These are phyloP conservation scores for Trilocha varians DNA, from an alignment of 2,888 invertebrate genomes.

Conservation along the genomic window DNA sequence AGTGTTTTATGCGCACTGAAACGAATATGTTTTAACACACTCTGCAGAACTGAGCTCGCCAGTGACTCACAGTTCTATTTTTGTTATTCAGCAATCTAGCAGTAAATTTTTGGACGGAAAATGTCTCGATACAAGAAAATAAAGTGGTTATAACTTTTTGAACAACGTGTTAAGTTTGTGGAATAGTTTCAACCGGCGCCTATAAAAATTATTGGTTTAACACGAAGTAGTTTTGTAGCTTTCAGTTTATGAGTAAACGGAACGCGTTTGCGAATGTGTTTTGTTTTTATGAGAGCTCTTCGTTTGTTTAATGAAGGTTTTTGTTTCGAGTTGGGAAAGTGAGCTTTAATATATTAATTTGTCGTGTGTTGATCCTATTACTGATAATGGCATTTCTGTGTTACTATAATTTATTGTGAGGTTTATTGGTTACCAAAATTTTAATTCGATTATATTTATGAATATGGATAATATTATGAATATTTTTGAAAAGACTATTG, in stretches of 20 bases:
- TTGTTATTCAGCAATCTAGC: conserved; percentile 15
- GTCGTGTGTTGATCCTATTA: too few species aligned
- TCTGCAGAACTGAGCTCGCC: conserved; percentile 17
- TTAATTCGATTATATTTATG: too few species aligned
- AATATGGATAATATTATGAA: too few species aligned
- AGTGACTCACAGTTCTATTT: conserved; percentile 32
- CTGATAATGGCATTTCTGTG: too few species aligned
- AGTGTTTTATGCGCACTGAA: conserved; percentile 17
- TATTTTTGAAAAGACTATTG: too few species aligned
- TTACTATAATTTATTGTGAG: too few species aligned
- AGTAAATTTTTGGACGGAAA: conserved; percentile 12
- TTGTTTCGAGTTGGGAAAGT: too few species aligned
- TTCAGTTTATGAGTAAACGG: background rate
- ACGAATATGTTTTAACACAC: conserved; percentile 16
- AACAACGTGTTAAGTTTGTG: background rate
- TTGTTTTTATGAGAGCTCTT: background rate
- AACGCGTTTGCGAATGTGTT: background rate
- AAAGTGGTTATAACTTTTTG: background rate
- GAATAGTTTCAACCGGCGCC: background rate
- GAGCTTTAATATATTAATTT: too few species aligned
- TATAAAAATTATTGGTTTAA: background rate
- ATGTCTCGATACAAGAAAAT: conserved; percentile 8
- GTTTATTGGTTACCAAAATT: too few species aligned
- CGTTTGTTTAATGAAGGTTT: background rate
- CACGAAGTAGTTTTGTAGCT: background rate